A percentile compares a stretch with the other conserved stretches of the same genome.
Evolutionary conservation across 2,888 invertebrate species (phyloP).

Genomic region (Proisotoma minuta): DNA sequence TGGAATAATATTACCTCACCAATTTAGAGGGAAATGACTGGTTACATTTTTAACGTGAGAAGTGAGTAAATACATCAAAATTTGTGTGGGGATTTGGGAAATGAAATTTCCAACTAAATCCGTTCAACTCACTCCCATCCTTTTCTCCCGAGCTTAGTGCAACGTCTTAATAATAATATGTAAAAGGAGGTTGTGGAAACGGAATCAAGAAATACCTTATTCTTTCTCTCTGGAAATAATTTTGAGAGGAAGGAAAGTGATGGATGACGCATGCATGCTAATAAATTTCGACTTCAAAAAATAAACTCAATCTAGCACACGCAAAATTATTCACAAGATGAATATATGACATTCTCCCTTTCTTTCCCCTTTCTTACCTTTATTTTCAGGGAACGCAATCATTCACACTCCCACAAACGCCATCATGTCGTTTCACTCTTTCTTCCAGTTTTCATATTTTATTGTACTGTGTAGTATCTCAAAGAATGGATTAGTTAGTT

Average conservation of each 20-base stretch:
- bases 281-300: slow-evolving; percentile 43
- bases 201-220: background rate
- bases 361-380: slow-evolving; percentile 16
- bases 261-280: slow-evolving; percentile 46
- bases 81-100: slow-evolving; percentile 1
- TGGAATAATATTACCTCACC: slow-evolving; percentile 3
- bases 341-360: slow-evolving; percentile 33
- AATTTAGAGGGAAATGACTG: background rate
- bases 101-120: background rate
- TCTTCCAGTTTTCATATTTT: too few relatives aligned
- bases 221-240: background rate
- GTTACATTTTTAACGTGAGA: background rate
- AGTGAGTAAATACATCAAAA: background rate
- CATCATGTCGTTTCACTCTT: too few relatives aligned
- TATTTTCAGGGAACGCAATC: slow-evolving; percentile 16
- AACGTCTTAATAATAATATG: background rate
- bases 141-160: too few relatives aligned
- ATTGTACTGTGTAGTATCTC: too few relatives aligned
- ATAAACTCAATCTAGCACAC: slow-evolving; percentile 35
- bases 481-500: too few relatives aligned
- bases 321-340: slow-evolving; percentile 32
- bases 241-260: slow-evolving; percentile 24
- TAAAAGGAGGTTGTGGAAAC: background rate
- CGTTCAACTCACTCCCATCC: too few relatives aligned
- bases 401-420: slow-evolving; percentile 17